Conservation (phyloP, 1,140 invertebrate genomes). For the Halyomorpha halys region DNA sequence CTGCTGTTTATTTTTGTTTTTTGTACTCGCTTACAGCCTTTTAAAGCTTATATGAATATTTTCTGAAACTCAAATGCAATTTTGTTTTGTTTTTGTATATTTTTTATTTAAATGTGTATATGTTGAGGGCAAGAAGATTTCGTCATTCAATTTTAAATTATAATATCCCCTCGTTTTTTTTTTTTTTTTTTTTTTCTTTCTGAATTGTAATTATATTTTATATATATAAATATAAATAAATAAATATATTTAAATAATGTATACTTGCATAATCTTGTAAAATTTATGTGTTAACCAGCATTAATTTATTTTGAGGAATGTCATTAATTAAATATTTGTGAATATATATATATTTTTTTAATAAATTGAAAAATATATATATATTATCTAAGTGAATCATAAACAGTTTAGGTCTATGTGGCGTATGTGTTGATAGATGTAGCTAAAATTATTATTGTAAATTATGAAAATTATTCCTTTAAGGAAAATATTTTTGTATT, state of each 20-base stretch:
- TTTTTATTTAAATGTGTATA: too few relatives aligned
- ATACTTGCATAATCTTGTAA: conserved; percentile 18
- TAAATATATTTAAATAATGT: conserved; percentile 19
- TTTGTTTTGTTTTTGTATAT: too few relatives aligned
- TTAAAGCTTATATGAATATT: too few relatives aligned
- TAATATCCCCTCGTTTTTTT: too few relatives aligned
- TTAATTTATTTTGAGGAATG: conserved; percentile 18
- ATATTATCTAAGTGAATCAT: conserved; percentile 2
- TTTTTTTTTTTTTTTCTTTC: background rate
- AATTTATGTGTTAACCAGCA: conserved; percentile 16
- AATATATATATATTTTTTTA: too few relatives aligned
- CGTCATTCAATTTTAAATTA: too few relatives aligned
- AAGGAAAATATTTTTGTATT: conserved; percentile 6
- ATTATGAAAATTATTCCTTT: conserved; percentile 2
- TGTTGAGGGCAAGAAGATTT: too few relatives aligned
- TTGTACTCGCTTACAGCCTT: too few relatives aligned
- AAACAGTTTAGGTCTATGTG: background rate
- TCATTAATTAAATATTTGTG: background rate
- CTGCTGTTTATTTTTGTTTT: too few relatives aligned
- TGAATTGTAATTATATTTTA: conserved; percentile 13
- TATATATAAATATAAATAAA: conserved; percentile 6
- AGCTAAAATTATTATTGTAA: conserved; percentile 5
- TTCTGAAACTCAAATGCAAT: too few relatives aligned
- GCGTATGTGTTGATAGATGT: conserved; percentile 11
- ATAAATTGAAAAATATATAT: background rate